phyloP scores from a whole-genome alignment of 2,113 vertebrate genomes.

The Cyphomyrus plagiostoma region DNA sequence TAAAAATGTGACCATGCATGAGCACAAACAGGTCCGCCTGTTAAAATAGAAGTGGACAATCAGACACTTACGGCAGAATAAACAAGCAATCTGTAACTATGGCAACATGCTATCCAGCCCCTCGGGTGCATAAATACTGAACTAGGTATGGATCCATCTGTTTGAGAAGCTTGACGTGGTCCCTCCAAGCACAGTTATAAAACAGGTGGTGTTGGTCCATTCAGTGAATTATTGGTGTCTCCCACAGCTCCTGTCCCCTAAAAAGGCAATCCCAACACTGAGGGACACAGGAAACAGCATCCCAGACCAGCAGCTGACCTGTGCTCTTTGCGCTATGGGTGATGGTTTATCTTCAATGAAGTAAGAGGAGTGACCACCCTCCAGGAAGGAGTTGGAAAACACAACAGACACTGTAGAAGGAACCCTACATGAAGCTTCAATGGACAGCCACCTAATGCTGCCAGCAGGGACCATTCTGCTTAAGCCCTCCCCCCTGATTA shows the following conservation, averaged over 20 bases:
- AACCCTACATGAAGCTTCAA: not conserved
- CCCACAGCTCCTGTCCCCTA: not conserved
- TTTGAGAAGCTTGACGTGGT: not conserved
- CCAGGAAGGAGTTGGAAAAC: not conserved
- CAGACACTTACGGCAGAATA: not conserved
- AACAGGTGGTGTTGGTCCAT: not conserved
- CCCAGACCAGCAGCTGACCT: not conserved
- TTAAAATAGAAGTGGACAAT: slow-evolving; percentile 1
- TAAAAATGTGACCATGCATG: not conserved
- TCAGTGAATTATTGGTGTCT: not conserved
- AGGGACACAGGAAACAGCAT: not conserved
- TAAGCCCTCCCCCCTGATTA: not conserved
- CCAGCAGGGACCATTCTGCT: not conserved
- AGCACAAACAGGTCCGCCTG: not conserved
- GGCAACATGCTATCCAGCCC: not conserved
- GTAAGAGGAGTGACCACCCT: not conserved
- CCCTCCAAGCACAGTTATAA: not conserved
- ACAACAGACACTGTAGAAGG: not conserved
- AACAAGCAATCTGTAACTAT: not conserved
- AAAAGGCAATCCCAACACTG: not conserved
- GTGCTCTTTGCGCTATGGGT: not conserved
- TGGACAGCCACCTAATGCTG: not conserved
- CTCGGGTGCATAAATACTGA: not conserved
- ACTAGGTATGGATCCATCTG: not conserved
- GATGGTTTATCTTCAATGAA: not conserved